phyloP scores from a whole-genome alignment of 2,888 invertebrate species.

The Thelaira solivaga region DNA sequence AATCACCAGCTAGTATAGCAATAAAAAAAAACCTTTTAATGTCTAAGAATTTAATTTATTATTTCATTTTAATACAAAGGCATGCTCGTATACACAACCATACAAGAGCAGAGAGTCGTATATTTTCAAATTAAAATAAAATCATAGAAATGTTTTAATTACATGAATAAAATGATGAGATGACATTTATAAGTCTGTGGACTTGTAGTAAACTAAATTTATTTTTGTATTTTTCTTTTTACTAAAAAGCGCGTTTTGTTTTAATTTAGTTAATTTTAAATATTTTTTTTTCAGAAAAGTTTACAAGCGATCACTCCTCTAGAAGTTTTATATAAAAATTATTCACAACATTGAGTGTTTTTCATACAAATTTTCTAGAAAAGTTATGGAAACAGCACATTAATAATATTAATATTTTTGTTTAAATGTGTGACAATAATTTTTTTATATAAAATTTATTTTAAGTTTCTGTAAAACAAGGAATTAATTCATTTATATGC shows the following conservation, averaged over 20 bases:
- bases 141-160: constrained; percentile 8
- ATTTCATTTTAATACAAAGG: constrained; percentile 20
- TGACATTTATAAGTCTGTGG: constrained; percentile 14
- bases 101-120: neutral
- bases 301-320: neutral
- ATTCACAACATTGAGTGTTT: too few relatives aligned
- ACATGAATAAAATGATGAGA: neutral
- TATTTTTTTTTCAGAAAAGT: neutral
- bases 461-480: too few relatives aligned
- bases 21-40: constrained; percentile 10
- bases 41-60: constrained; percentile 37
- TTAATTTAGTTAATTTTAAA: neutral
- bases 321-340: too few relatives aligned
- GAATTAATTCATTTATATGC: too few relatives aligned
- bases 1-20: constrained; percentile 23
- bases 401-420: too few relatives aligned
- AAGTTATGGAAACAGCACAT: neutral
- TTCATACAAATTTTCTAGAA: too few relatives aligned
- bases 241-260: too few relatives aligned
- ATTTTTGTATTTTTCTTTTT: too few relatives aligned
- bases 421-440: too few relatives aligned
- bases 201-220: neutral
- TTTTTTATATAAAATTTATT: too few relatives aligned
- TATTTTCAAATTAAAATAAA: constrained; percentile 1
- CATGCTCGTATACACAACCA: neutral